Conservation (phyloP, 2,888 invertebrate species). For the Druceiella hillmani region DNA sequence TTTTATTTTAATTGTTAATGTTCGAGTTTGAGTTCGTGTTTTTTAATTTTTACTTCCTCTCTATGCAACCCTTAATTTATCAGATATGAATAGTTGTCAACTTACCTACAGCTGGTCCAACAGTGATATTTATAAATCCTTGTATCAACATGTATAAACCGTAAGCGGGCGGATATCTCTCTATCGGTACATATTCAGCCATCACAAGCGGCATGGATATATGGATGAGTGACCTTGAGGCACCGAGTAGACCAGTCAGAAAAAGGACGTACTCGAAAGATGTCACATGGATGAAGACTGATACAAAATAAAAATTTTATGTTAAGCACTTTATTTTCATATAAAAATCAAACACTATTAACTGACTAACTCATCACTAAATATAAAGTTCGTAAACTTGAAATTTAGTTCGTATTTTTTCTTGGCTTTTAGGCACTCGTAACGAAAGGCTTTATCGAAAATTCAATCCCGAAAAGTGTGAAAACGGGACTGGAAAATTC, state of each 20-base stretch:
- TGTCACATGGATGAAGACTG: conserved; percentile 54
- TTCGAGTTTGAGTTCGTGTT: too few relatives aligned
- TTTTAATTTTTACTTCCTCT: too few relatives aligned
- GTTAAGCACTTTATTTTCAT: background rate
- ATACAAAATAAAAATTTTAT: conserved; percentile 23
- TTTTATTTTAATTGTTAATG: too few relatives aligned
- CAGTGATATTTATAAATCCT: conserved; percentile 52
- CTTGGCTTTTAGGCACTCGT: too few relatives aligned
- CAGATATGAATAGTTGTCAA: conserved; percentile 21
- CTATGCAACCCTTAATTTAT: too few relatives aligned
- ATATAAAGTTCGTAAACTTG: too few relatives aligned
- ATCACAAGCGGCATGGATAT: conserved; percentile 60
- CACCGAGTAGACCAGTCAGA: conserved; percentile 50
- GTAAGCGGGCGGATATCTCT: conserved; percentile 61
- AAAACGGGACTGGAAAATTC: too few relatives aligned
- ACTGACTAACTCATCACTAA: conserved; percentile 5
- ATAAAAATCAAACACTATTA: conserved; percentile 2
- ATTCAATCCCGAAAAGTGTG: too few relatives aligned
- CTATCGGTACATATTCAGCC: conserved; percentile 57
- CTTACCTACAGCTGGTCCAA: conserved; percentile 59
- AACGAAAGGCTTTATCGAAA: too few relatives aligned
- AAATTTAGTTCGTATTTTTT: too few relatives aligned
- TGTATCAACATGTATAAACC: conserved; percentile 59
- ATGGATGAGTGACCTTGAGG: conserved; percentile 54
- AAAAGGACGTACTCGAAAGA: conserved; percentile 49